phyloP scores from a whole-genome alignment of 2,797 vertebrate species.

The Pangasius mekongensis region DNA sequence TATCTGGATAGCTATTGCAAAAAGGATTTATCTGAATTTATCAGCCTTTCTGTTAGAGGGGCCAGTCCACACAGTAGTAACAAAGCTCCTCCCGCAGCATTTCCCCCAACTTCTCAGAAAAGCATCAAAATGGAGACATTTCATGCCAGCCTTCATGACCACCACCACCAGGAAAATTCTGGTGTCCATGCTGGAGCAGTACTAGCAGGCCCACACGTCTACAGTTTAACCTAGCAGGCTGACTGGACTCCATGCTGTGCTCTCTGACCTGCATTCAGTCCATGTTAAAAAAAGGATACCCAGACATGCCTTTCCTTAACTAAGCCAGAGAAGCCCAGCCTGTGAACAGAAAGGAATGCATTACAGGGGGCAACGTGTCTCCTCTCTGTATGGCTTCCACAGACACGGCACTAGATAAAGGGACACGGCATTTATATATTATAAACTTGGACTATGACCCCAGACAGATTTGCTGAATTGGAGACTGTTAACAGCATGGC shows the following conservation, averaged over 20 bases:
- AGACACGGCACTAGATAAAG: slow-evolving; percentile 31
- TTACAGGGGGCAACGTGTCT: slow-evolving; percentile 43
- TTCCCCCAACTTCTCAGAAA: background rate
- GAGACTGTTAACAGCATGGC: background rate
- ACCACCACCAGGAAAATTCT: background rate
- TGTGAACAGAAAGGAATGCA: slow-evolving; percentile 57
- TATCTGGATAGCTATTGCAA: background rate
- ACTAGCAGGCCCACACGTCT: slow-evolving; percentile 34
- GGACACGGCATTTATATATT: background rate
- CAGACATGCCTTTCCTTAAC: slow-evolving; percentile 75
- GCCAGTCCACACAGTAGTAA: background rate
- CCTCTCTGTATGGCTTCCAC: slow-evolving; percentile 28
- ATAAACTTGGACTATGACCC: slow-evolving; percentile 33
- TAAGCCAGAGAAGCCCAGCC: slow-evolving; percentile 52
- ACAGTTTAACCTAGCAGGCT: slow-evolving; percentile 48
- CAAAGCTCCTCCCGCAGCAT: background rate
- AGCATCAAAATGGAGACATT: background rate
- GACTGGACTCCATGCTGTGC: slow-evolving; percentile 31
- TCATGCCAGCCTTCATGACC: background rate
- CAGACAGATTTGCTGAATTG: slow-evolving; percentile 1
- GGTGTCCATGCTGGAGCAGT: slow-evolving; percentile 22
- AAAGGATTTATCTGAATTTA: background rate
- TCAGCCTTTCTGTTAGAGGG: background rate
- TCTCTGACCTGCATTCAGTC: slow-evolving; percentile 42
- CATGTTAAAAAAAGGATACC: slow-evolving; percentile 70